Evolutionary conservation across 2,797 vertebrate genomes (phyloP), one percentile per base, ranked within the genome.

Genomic region (Heteromormyrus szaboi): DNA sequence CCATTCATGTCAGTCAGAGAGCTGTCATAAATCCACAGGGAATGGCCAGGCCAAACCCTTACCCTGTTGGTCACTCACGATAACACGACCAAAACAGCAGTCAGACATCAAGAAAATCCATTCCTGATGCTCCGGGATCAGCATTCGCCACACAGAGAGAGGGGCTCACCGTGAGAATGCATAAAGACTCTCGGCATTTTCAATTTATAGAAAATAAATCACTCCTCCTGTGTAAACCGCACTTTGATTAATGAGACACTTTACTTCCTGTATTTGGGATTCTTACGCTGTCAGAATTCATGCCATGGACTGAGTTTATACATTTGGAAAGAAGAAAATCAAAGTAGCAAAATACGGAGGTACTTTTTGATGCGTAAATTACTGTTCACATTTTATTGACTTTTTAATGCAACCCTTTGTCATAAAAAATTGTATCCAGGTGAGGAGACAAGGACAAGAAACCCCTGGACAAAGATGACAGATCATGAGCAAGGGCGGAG

Each of bases 121-220:
- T 37, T 44, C 72, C 5, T 41, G 72, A 37, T 41, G 33, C 72
- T 19, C 5, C 3, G 2, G 68, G 17, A 37, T 76, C 72, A 76
- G 37, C 72, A 76, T 76, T 37, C 72, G 33, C 12, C 33, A 76
- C 72, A 41, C 72, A 76, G 11, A 76, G 37, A 76, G 37, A 19
- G 33, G 72, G 37, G 37, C 72, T 44, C 33, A 17, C 37, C 17
- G 33, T 37, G 37, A 3, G 72, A 76, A 76, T 68, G 62, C 37
- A 41, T 19, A 76, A 76, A 76, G 37, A 76, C 33, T 17, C 17
- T 6, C 33, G 0, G 14, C 72, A 76, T 76, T 76, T 41, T 76
- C 72, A 76, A 41, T 76, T 76, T 37, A 76, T 76, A 76, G 72
- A 76, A 76, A 76, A 76, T 76, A 76, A 76, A 37, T 76, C 72